Evolutionary conservation across 2,888 invertebrate genomes (phyloP), one percentile per base, ranked within the genome.

Genomic region (Andrena hattorfiana): DNA sequence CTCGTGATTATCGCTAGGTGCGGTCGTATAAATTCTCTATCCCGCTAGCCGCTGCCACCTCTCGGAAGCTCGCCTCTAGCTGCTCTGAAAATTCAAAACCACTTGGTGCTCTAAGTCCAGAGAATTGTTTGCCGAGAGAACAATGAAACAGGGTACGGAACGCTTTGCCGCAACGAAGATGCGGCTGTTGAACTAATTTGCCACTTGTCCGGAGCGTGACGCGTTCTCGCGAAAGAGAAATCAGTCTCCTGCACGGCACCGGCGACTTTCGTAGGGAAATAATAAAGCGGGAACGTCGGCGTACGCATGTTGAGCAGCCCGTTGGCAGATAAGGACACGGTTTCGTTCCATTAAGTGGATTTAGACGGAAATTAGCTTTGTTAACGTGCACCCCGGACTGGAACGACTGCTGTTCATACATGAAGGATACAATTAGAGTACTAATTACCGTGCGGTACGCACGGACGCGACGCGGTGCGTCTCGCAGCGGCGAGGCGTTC

Each of bases 301-400:
- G 54, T 62, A 63, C 76, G 74, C 73, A 62, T 72, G 73, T 75
- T 81, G 71, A 79, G 28, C 74, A 66, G 56, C 63, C 51, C 56
- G 70, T 77, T 82, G 77, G 73, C 67, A 82, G 79, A 85, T 81
- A 84, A 81, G 69, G 75, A 74, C 74, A 67, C 77, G 76, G 71
- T 70, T 66, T 81, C 84, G 81, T 85, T 76, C 78, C 76, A 85
- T 81, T 85, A 77, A 85, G 79, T 74, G 85, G 74, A 62, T 67
- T 77, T 76, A 75, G 64, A 60, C 87, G 85, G 78, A 88, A 88
- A 88, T 88, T 88, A 85, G 83, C 71, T 85, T 86, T 85, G 80
- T 88, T 88, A 87, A 80, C 72, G 82, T 75, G 73, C 56, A 75
- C 69, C 76, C 42, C 67, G 35, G 78, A 77, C 80, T 84, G 87